phyloP scores from a whole-genome alignment of 2,888 invertebrate species.

The Eupsilia transversa region DNA sequence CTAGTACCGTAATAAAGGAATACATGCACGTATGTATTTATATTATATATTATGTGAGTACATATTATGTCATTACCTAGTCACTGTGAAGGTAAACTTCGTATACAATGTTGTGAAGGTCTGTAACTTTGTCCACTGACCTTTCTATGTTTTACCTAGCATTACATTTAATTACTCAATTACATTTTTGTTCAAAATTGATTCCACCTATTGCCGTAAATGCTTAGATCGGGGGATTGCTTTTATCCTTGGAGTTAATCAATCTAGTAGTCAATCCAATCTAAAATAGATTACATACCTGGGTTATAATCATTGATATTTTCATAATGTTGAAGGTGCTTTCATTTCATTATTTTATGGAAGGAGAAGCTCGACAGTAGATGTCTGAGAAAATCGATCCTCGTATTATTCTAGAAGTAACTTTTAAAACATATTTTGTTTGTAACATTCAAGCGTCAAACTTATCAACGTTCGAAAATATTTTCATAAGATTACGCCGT shows the following conservation, averaged over 20 bases:
- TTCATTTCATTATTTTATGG: constrained; percentile 2
- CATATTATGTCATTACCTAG: constrained; percentile 27
- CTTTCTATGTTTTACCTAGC: constrained; percentile 20
- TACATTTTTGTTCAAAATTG: background rate
- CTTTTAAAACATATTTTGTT: background rate
- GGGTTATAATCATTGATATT: background rate
- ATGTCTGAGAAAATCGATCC: background rate
- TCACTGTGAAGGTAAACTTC: constrained; percentile 36
- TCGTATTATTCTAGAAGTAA: background rate
- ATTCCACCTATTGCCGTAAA: no score
- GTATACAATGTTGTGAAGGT: constrained; percentile 11
- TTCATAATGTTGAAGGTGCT: background rate
- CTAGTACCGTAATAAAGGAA: constrained; percentile 8
- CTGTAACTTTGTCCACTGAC: constrained; percentile 9
- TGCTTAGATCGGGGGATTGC: background rate
- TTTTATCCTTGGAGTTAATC: background rate
- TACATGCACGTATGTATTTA: background rate
- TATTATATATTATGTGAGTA: background rate
- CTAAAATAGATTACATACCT: background rate
- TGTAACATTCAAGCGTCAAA: no score
- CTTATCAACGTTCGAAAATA: background rate
- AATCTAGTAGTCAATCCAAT: constrained; percentile 1
- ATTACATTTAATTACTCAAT: constrained; percentile 10
- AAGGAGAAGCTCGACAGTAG: background rate
- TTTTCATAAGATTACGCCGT: no score